These are phyloP conservation scores for Zingel zingel DNA, from an alignment of 2,113 vertebrate genomes.

Conservation along the genomic window DNA sequence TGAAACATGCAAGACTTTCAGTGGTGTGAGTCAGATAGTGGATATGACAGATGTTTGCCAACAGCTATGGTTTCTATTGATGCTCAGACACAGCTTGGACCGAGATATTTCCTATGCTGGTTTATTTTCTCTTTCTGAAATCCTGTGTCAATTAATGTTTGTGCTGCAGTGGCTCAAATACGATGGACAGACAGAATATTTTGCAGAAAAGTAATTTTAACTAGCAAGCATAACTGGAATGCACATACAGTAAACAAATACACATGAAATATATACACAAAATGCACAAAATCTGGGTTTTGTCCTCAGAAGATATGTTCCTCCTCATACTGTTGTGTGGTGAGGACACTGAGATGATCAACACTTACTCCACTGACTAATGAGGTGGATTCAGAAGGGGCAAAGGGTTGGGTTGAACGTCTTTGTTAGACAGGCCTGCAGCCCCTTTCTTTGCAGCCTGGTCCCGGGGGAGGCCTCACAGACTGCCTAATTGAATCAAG, in stretches of 20 bases:
- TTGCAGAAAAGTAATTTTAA: neutral
- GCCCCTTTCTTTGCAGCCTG: constrained; percentile 59
- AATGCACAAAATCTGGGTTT: neutral
- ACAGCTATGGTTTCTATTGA: constrained; percentile 68
- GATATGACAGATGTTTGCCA: constrained; percentile 69
- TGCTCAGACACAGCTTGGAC: constrained; percentile 25
- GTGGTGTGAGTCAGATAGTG: constrained; percentile 35
- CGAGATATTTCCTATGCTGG: constrained; percentile 20
- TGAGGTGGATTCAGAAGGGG: constrained; percentile 79
- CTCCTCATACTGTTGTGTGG: constrained; percentile 11
- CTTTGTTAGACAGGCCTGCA: constrained; percentile 89
- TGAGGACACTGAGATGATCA: constrained; percentile 69
- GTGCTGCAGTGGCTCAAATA: neutral
- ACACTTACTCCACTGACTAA: constrained; percentile 85
- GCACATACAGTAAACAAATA: neutral
- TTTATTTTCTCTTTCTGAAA: constrained; percentile 28
- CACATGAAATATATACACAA: neutral
- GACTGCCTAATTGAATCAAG: constrained; percentile 95
- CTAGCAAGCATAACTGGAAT: neutral
- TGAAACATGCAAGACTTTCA: constrained; percentile 48
- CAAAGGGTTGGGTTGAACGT: constrained; percentile 77
- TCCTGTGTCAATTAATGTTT: constrained; percentile 9
- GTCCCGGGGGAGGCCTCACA: constrained; percentile 89
- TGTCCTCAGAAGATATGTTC: constrained; percentile 20
- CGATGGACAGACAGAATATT: neutral